Conservation (phyloP, 2,797 vertebrate species). For the Notolepis coatsorum region DNA sequence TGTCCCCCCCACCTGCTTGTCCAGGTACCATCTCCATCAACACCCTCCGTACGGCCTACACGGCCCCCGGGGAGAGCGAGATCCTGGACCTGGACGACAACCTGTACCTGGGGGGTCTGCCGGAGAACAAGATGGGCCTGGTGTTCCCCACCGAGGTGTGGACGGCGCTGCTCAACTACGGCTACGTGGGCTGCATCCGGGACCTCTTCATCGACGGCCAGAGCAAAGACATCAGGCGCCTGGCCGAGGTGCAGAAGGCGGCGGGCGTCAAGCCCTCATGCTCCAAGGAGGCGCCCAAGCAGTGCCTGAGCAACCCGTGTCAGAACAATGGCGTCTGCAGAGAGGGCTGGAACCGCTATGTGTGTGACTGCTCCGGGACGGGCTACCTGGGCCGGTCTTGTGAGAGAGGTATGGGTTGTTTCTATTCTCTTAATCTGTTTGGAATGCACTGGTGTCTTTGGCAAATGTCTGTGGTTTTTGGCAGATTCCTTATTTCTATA, state of each 20-base stretch:
- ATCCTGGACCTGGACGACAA: conserved; percentile 97
- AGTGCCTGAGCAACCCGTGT: conserved; percentile 97
- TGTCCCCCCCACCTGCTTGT: neutral
- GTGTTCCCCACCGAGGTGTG: conserved; percentile 97
- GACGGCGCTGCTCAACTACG: conserved; percentile 97
- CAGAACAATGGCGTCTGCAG: conserved; percentile 95
- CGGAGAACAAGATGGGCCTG: conserved; percentile 94
- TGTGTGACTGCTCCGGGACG: conserved; percentile 97
- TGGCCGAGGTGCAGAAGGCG: conserved; percentile 95
- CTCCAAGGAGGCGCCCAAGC: conserved; percentile 93
- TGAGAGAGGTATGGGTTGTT: conserved; percentile 89
- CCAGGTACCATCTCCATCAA: conserved; percentile 98
- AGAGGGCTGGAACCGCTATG: conserved; percentile 98
- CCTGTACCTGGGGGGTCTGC: conserved; percentile 94
- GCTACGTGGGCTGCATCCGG: conserved; percentile 97
- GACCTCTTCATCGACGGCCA: conserved; percentile 98
- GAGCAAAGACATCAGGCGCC: conserved; percentile 95
- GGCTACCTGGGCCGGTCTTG: conserved; percentile 95
- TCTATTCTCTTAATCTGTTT: neutral
- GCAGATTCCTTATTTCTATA: no score
- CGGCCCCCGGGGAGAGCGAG: conserved; percentile 96
- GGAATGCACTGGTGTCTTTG: neutral
- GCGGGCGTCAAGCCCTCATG: conserved; percentile 97
- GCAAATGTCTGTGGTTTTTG: no score
- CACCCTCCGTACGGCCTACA: conserved; percentile 92